phyloP scores from a whole-genome alignment of 2,888 invertebrate species.

The Chorisops tibialis region DNA sequence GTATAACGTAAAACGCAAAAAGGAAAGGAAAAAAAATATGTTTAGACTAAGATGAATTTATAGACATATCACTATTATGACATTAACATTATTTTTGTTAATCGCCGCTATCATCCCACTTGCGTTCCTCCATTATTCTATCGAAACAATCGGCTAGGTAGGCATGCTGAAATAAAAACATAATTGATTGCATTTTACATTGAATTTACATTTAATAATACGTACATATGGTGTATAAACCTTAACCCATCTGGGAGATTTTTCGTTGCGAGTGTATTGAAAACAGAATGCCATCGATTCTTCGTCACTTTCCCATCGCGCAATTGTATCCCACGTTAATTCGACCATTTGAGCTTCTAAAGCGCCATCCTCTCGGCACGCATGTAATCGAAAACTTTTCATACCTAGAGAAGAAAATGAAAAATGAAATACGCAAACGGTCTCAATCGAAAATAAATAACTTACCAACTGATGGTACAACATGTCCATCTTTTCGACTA shows the following conservation, averaged over 20 bases:
- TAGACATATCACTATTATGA: constrained; percentile 3
- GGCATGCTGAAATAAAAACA: constrained; percentile 41
- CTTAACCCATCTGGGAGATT: constrained; percentile 79
- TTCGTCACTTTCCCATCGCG: constrained; percentile 86
- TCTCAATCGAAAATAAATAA: constrained; percentile 37
- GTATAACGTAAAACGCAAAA: not conserved
- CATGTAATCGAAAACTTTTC: constrained; percentile 69
- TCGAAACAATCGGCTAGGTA: constrained; percentile 81
- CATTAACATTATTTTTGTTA: constrained; percentile 51
- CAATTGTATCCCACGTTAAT: constrained; percentile 78
- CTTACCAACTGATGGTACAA: constrained; percentile 69
- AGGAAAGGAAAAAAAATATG: not conserved
- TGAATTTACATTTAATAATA: constrained; percentile 37
- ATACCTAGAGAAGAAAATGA: constrained; percentile 52
- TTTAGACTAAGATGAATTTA: constrained; percentile 8
- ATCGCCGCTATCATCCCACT: constrained; percentile 80
- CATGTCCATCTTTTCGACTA: constrained; percentile 83
- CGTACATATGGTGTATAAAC: constrained; percentile 86
- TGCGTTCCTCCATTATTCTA: constrained; percentile 87
- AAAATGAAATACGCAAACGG: not conserved
- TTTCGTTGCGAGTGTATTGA: constrained; percentile 76
- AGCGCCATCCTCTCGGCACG: constrained; percentile 79
- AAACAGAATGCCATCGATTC: constrained; percentile 89
- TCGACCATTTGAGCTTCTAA: constrained; percentile 76
- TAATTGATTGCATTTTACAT: not conserved